Base-by-base conservation (phyloP, 2,888 invertebrate genomes). In the Chrysolina americana region DNA sequence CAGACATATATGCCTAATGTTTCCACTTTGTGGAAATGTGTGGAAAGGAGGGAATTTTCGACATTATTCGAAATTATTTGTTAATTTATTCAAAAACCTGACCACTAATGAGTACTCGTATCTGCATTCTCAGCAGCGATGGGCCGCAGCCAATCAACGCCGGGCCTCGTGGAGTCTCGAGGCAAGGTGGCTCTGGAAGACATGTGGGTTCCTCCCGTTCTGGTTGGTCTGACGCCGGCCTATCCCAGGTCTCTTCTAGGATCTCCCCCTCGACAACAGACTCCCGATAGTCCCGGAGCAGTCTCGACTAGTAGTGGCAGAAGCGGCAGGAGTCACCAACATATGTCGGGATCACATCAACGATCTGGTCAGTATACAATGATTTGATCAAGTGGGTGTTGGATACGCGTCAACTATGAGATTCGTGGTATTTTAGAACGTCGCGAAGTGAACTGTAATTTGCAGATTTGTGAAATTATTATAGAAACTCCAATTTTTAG, bases 111-210 rank as follows among this genome's bases (percentile, higher is more conserved):
- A 36, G 36, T 13, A 21, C 3, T 21, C 0, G 53, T 23, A 13
- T 4, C 53, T 53, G 13, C n/a, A 28, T 53, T 77, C 79, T 23
- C 68, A 96, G 97, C 96, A 89, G 96, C 97, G 83, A 94, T 98
- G 94, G 96, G 97, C 84, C 93, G 98, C 86, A 97, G 98, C 88
- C 96, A 96, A 87, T 98, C 98, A 83, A 98, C 98, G 75, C 98
- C 98, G 15, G 98, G 98, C 63, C 91, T 98, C 83, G 95, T 98
- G 83, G 98, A 98, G 89, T 96, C 97, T 74, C 92, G 93, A 82
- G 98, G 98, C 75, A 94, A 96, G 85, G 92, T 96, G 81, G 94
- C 98, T 74, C 90, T 97, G 81, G 96, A 97, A 89, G 94, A 95
- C 80, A 95, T 94, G 94, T 93, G 94, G 92, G 89, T 95, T 78